These are phyloP conservation scores for Hyperoplus immaculatus DNA, from an alignment of 2,797 vertebrate genomes.

Conservation along the genomic window DNA sequence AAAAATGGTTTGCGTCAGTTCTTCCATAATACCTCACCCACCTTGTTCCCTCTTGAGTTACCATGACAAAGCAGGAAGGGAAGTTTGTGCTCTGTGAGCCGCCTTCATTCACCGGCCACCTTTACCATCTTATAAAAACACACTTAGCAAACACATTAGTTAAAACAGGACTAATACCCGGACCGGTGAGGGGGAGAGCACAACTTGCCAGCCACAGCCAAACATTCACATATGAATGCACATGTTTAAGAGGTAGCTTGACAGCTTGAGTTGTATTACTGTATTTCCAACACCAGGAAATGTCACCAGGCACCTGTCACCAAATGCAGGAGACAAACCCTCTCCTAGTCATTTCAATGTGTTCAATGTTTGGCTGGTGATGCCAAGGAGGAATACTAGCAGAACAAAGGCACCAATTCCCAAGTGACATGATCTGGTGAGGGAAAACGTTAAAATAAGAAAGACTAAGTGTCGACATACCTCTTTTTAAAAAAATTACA, in stretches of 20 bases:
- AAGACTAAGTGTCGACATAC: slow-evolving; percentile 22
- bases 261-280: slow-evolving; percentile 3
- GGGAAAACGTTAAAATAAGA: neutral
- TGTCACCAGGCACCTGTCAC: slow-evolving; percentile 21
- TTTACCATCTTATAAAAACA: neutral
- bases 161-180: neutral
- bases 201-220: slow-evolving; percentile 17
- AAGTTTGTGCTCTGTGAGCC: slow-evolving; percentile 7
- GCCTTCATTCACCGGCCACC: neutral
- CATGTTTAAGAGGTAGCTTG: slow-evolving; percentile 33
- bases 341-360: neutral
- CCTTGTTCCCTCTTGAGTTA: slow-evolving; percentile 49
- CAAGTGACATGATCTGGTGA: slow-evolving; percentile 27
- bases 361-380: slow-evolving; percentile 3
- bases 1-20: slow-evolving; percentile 20
- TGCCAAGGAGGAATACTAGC: slow-evolving; percentile 1
- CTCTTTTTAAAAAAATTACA: neutral
- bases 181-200: slow-evolving; percentile 9
- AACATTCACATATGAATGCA: neutral
- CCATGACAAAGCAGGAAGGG: slow-evolving; percentile 17
- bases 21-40: slow-evolving; percentile 53
- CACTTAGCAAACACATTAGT: neutral
- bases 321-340: slow-evolving; percentile 6
- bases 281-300: slow-evolving; percentile 11
- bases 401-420: slow-evolving; percentile 53